These are phyloP conservation scores for Athene noctua DNA, from an alignment of 2,113 vertebrate species.

Conservation along the genomic window DNA sequence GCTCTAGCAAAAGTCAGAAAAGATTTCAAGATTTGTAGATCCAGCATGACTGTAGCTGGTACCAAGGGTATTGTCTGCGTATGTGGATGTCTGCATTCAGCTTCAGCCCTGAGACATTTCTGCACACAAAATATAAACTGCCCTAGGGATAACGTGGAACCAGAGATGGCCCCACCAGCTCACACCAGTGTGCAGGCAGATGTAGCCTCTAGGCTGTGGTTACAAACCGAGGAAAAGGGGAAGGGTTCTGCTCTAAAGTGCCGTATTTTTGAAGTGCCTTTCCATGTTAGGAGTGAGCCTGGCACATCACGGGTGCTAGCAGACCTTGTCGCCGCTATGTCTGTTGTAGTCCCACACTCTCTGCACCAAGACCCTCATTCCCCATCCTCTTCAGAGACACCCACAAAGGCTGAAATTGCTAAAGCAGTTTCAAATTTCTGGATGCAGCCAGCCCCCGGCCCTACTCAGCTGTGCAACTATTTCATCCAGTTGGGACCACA, in stretches of 20 bases:
- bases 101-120: neutral
- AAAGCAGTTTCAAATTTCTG: neutral
- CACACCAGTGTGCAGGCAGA: neutral
- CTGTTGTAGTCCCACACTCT: neutral
- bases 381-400: neutral
- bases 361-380: neutral
- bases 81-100: neutral
- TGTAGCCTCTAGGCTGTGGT: neutral
- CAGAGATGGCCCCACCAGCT: neutral
- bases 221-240: neutral
- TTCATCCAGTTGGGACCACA: neutral
- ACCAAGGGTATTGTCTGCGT: neutral
- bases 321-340: rapidly evolving
- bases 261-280: neutral
- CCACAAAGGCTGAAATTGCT: neutral
- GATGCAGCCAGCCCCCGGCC: neutral
- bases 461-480: neutral
- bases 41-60: neutral
- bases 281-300: neutral
- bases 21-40: neutral
- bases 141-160: neutral
- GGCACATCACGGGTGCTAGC: rapidly evolving
- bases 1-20: neutral
- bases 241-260: neutral
- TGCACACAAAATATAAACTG: neutral